Percentiles rank a stretch among this genome's conserved stretches.
Evolutionary conservation across 2,113 vertebrate species (phyloP).

Genomic region (Ctenodactylus gundi): DNA sequence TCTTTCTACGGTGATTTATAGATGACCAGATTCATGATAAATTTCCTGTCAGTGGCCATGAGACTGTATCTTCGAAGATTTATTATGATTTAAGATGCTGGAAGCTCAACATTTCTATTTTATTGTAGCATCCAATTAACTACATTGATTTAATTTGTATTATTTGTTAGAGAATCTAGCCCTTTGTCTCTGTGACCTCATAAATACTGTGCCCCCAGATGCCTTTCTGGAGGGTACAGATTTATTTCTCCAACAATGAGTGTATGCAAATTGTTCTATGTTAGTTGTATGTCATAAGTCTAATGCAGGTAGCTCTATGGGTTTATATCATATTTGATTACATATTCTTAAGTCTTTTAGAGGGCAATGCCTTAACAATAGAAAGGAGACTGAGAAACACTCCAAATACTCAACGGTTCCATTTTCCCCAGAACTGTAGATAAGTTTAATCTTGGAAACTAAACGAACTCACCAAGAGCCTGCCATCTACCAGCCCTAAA

Average conservation of each 20-base stretch:
- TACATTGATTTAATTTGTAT: constrained; percentile 55
- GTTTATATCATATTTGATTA: neutral
- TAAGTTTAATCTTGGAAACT: constrained; percentile 34
- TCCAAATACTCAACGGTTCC: neutral
- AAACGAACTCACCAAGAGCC: neutral
- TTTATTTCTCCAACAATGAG: constrained; percentile 51
- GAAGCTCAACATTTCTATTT: constrained; percentile 49
- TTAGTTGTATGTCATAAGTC: neutral
- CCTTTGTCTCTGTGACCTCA: constrained; percentile 12
- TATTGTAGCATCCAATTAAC: constrained; percentile 73
- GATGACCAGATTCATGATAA: neutral
- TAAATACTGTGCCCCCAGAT: constrained; percentile 47
- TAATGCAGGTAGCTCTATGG: neutral
- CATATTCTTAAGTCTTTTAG: neutral
- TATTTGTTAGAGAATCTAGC: constrained; percentile 42
- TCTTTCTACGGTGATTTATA: constrained; percentile 43
- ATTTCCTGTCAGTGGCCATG: neutral
- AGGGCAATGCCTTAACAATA: neutral
- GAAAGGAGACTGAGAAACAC: neutral
- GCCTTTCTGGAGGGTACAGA: constrained; percentile 23
- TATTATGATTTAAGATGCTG: constrained; percentile 48
- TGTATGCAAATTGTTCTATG: neutral
- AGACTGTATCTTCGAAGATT: neutral
- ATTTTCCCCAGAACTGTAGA: neutral
- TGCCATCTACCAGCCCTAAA: constrained; percentile 38